Evolutionary conservation across 2,888 invertebrate species (phyloP).

Genomic region (Xestoiulus laeticollis): DNA sequence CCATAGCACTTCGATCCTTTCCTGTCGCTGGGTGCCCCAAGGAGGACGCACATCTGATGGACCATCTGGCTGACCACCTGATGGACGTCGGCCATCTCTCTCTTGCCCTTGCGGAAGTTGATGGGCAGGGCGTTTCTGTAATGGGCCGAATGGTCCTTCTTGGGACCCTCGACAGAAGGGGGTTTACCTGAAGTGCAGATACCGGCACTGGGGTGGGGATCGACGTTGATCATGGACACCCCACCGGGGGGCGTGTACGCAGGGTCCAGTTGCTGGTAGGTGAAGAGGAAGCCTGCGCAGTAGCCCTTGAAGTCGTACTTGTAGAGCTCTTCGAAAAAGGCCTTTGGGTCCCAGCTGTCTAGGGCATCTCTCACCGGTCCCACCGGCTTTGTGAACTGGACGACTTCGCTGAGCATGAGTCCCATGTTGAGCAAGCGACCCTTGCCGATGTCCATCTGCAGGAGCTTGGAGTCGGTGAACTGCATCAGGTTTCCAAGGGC

Average conservation of each 20-base stretch:
- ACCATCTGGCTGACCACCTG: not conserved
- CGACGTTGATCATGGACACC: not conserved
- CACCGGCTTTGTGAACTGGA: too few species aligned
- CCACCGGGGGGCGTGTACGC: not conserved
- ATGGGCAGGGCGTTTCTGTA: not conserved
- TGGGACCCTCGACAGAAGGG: not conserved
- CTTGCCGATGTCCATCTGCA: too few species aligned
- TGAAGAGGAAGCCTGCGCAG: slow-evolving; percentile 42
- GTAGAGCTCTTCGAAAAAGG: not conserved
- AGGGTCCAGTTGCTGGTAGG: slow-evolving; percentile 3
- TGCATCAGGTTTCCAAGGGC: too few species aligned
- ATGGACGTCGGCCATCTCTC: not conserved
- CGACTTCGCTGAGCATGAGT: too few species aligned
- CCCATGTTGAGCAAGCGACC: too few species aligned
- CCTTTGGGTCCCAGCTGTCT: not conserved
- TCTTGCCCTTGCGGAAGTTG: not conserved
- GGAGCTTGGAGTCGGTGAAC: too few species aligned
- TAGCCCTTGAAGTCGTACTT: not conserved
- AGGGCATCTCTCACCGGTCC: too few species aligned
- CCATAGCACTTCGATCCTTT: not conserved
- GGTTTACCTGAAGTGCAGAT: not conserved
- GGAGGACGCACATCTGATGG: slow-evolving; percentile 31
- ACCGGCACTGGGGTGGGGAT: not conserved
- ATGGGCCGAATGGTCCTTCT: not conserved
- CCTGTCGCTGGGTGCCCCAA: slow-evolving; percentile 12